Conservation (phyloP, 2,888 invertebrate species). For the Buathra laborator region DNA sequence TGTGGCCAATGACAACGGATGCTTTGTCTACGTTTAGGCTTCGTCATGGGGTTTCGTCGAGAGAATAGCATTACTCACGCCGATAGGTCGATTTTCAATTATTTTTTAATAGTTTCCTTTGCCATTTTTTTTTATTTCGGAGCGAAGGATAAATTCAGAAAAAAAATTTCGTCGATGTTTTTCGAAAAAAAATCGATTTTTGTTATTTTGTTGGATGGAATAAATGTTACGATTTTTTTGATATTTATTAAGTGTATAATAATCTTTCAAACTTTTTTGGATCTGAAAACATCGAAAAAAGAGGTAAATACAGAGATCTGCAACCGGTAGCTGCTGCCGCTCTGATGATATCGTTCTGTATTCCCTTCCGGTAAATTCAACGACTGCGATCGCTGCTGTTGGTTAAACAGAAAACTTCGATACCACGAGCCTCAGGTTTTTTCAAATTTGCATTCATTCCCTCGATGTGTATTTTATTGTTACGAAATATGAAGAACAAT, state of each 20-base stretch:
- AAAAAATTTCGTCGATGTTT: too few relatives aligned
- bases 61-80: not conserved
- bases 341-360: slow-evolving; percentile 22
- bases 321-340: slow-evolving; percentile 34
- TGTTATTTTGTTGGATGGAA: too few relatives aligned
- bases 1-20: slow-evolving; percentile 22
- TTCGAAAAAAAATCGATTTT: too few relatives aligned
- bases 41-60: not conserved
- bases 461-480: not conserved
- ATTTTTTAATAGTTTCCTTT: not conserved
- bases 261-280: not conserved
- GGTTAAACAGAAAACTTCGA: slow-evolving; percentile 21
- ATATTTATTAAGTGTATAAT: not conserved
- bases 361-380: slow-evolving; percentile 11
- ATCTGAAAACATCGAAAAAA: not conserved
- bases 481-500: not conserved
- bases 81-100: not conserved
- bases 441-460: not conserved
- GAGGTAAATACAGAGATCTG: not conserved
- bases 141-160: not conserved
- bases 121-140: not conserved
- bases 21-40: slow-evolving; percentile 49
- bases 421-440: not conserved
- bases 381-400: not conserved
- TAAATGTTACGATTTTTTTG: not conserved